Conservation (phyloP, 2,888 invertebrate genomes). For the Taphrorychus bicolor region DNA sequence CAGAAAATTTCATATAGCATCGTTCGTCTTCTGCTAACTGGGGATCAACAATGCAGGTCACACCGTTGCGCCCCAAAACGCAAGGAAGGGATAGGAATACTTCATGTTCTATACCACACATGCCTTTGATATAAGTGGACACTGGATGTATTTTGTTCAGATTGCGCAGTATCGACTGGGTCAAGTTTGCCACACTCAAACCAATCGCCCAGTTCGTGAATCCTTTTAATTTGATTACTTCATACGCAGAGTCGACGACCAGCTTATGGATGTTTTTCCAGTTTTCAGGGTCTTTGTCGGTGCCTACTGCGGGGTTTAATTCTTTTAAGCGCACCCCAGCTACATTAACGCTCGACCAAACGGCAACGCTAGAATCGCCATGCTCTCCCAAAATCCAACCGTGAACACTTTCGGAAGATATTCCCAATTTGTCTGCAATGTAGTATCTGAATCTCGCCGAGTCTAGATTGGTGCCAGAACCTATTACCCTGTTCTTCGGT, state of each 20-base stretch:
- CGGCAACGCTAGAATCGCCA: conserved; percentile 77
- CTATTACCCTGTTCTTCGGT: conserved; percentile 84
- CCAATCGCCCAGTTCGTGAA: conserved; percentile 94
- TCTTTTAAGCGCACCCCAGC: conserved; percentile 86
- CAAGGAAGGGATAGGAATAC: conserved; percentile 47
- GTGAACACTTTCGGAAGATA: conserved; percentile 85
- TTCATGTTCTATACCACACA: conserved; percentile 44
- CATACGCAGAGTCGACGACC: conserved; percentile 86
- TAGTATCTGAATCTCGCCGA: conserved; percentile 90
- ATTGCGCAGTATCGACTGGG: conserved; percentile 74
- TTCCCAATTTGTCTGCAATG: conserved; percentile 79
- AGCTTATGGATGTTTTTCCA: conserved; percentile 81
- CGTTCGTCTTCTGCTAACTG: conserved; percentile 39
- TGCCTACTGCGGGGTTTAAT: conserved; percentile 76
- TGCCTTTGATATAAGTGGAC: conserved; percentile 72
- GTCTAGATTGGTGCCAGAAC: conserved; percentile 93
- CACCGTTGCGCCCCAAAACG: conserved; percentile 39
- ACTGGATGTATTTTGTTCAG: conserved; percentile 78
- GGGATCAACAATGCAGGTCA: conserved; percentile 38
- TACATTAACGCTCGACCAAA: conserved; percentile 93
- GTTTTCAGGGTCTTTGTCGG: conserved; percentile 75
- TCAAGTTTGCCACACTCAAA: conserved; percentile 75
- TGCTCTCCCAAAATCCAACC: conserved; percentile 96
- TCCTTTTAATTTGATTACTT: conserved; percentile 86
- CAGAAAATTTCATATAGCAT: conserved; percentile 60